Base-by-base conservation (phyloP, 2,113 vertebrate species). In the Cyanoliseus patagonus region DNA sequence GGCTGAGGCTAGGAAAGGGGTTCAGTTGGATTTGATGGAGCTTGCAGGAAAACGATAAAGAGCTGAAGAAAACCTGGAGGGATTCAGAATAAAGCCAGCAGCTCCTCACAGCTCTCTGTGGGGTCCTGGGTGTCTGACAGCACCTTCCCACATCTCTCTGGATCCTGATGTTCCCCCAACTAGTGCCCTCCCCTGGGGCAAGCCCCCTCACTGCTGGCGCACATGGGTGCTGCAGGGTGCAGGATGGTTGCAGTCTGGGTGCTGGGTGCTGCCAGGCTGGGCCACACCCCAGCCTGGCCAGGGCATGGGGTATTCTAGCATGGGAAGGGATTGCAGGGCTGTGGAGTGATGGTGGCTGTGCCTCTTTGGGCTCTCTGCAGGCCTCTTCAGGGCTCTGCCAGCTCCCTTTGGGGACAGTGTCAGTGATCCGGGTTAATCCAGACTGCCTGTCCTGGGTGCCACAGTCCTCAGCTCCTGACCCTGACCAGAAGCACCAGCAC, bases 201-300 rank as follows among this genome's bases (percentile, higher is more conserved):
- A 52, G 5, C 9, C 13, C 41, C 31, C 46, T 86, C 4, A 0
- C 52, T 63, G 35, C 49, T 70, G 81, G 8, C 15, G 44, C 33
- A 27, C 2, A 0, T 46, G 37, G 44, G 37, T 59, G 41, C 41
- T 2, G 1, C 28, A n/a, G 64, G 41, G 77, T 3, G 2, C 23
- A 33, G 52, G 39, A 42, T 0, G 2, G 35, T 25, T 13, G 10
- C 53, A n/a, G 9, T 7, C 6, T 9, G 41, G 12, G 41, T 75
- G 46, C 46, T 84, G 67, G 4, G 1, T 37, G 27, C 68, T 57
- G 31, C 23, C 41, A 44, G 53, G 28, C 41, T 3, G 0, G 18
- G 33, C 6, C 2, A n/a, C 17, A 3, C 35, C 66, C 5, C 12
- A 20, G 55, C n/a, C 46, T 6, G 1, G 17, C 33, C 2, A 0